phyloP scores from a whole-genome alignment of 2,888 invertebrate genomes.

The Myathropa florea region DNA sequence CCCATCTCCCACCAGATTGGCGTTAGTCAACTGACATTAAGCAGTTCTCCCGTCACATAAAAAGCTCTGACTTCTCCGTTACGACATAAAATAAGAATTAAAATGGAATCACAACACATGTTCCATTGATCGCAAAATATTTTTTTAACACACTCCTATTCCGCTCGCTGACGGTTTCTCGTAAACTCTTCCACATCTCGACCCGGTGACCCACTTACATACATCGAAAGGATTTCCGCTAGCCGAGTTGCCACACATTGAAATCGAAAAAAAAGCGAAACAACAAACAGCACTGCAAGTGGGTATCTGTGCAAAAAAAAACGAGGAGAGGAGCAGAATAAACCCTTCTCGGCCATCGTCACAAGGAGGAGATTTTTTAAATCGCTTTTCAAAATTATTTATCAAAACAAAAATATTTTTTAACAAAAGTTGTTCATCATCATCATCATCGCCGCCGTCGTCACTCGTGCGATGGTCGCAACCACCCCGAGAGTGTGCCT shows the following conservation, averaged over 20 bases:
- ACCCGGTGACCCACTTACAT: slow-evolving; percentile 48
- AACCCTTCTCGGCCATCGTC: slow-evolving; percentile 15
- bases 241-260: neutral
- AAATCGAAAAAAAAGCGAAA: slow-evolving; percentile 27
- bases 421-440: slow-evolving; percentile 66
- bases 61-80: too few relatives aligned
- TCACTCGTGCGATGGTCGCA: neutral
- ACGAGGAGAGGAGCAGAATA: slow-evolving; percentile 52
- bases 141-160: slow-evolving; percentile 30
- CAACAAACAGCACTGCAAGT: slow-evolving; percentile 64
- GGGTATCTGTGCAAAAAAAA: slow-evolving; percentile 13
- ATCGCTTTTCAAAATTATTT: slow-evolving; percentile 70
- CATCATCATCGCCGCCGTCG: slow-evolving; percentile 15
- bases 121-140: slow-evolving; percentile 6
- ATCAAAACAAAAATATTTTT: slow-evolving; percentile 70
- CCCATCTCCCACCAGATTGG: too few relatives aligned
- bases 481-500: neutral
- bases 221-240: slow-evolving; percentile 32
- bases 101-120: too few relatives aligned
- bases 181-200: slow-evolving; percentile 2
- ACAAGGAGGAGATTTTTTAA: slow-evolving; percentile 53
- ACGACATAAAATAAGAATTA: too few relatives aligned
- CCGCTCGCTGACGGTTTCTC: slow-evolving; percentile 4
- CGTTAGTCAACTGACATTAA: too few relatives aligned
- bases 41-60: neutral